Base-by-base conservation (phyloP, 2,888 invertebrate genomes). In the Phortica magna region DNA sequence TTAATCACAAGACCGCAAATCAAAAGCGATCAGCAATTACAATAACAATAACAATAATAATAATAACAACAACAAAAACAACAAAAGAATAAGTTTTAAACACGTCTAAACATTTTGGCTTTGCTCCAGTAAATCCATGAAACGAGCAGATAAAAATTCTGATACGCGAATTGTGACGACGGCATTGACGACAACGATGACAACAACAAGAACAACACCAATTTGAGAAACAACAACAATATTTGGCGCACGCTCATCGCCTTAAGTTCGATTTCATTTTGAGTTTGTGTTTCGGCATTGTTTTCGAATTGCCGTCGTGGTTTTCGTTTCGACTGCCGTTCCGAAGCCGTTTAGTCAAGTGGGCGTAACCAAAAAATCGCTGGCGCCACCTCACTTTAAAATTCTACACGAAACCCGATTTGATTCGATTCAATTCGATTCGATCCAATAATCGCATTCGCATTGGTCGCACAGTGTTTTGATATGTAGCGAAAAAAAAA, bases 311-410 rank as follows among this genome's bases (percentile, higher is more conserved):
- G 80, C 72, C 59, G 78, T 76, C 79, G 81, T 75, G 65, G 41
- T 39, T 78, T 55, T 59, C 78, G 77, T 71, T 48, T 12, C 31
- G 31, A 12, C 7, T 77, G 74, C 76, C 57, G 74, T 77, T 72
- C 76, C 57, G 74, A 39, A 39, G 17, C 41, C 41, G 39, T 67
- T 67, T 76, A 77, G 79, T 82, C 83, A 84, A 89, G 89, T 88
- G 85, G 89, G 90, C 89, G 89, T 90, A 86, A 87, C 90, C 87
- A 82, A 88, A 89, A 82, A 80, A 84, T 84, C 83, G 79, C 79
- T 89, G 90, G 89, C 90, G 90, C 90, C 89, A 90, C 90, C 90
- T 90, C 83, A 83, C 83, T 84, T 86, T 82, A 83, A 83, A 72
- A 57, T 41, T 72, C 31, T 31, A 17, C 61, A 61, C 61, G 41